Evolutionary conservation across 2,888 invertebrate genomes (phyloP), one percentile per base, ranked within the genome.

Genomic region (Tryphoninae sp.): DNA sequence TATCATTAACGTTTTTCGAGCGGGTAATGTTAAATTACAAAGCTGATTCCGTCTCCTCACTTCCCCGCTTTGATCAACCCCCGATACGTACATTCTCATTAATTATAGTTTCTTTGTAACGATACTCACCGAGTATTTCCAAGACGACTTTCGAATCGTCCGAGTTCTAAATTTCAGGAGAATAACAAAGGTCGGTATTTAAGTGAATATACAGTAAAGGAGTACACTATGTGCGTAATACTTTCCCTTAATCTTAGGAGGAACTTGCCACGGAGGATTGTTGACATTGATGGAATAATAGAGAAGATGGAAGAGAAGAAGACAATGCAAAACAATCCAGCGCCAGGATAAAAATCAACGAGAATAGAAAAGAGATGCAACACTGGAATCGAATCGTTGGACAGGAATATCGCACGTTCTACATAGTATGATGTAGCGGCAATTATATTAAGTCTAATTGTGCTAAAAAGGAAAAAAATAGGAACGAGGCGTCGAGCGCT

Each of bases 401-500:
- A 11, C 42, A 23, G 42, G 45, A 74, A 58, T 65, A 58, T 81
- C 81, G 81, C 81, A 81, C 81, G 81, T 81, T 81, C 81, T 74
- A 81, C 78, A 78, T 81, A 61, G 13, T 68, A 67, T 42, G 72
- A 76, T 55, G n/a, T 13, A 55, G 9, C 16, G 19, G 45, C 49
- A 49, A 75, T 75, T 67, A 58, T 67, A 75, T 19, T 59, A 73
- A 67, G 58, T 8, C 40, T 59, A 40, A 64, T 74, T 69, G 58
- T 59, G 42, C 26, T 11, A 13, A 64, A 58, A 62, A 71, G 53
- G 23, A 51, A 65, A 13, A 42, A 73, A 61, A 55, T 65, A 67
- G 45, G 45, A 45, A 55, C 23, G 62, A 40, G 7, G 23, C 55
- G 55, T 16, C 16, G 53, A 53, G 53, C 22, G 16, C 8, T 8